Base-by-base conservation (phyloP, 1,140 invertebrate species). In the Drosophila serrata region DNA sequence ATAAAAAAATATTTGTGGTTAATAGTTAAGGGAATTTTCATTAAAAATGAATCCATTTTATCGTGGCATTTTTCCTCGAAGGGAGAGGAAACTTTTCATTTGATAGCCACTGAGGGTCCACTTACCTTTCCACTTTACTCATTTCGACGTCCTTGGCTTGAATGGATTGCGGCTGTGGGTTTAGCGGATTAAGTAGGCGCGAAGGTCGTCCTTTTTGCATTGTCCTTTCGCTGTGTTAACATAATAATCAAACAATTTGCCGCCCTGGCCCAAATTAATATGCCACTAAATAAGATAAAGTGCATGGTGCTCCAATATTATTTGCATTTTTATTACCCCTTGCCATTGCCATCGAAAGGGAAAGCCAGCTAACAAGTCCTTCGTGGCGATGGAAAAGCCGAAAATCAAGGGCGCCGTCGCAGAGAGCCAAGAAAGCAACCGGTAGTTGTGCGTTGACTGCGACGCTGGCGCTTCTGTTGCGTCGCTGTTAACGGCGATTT, bases 251-350 rank as follows among this genome's bases (percentile, higher is more conserved):
- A 81, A 65, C 76, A 64, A 84, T 69, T 58, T 72, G 73, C 55
- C 79, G 73, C 78, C 70, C 53, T 43, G 60, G 63, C 39, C 35
- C 56, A 67, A 69, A 87, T 75, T 75, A 82, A 87, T 78, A 63
- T 61, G 79, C 75, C 70, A 72, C 75, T 87, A 86, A 86, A 86
- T 82, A 88, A 86, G 84, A 86, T 82, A 88, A 88, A 86, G 53
- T 86, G 79, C 79, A 82, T 79, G 82, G 69, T 40, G 45, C 79
- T 75, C 58, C 73, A 59, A 78, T 75, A 74, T 58, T 67, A 86
- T 86, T 86, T 86, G 79, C 82, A 86, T 88, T 86, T 86, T 82
- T 68, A 72, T 79, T 58, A 49, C 55, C 74, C 46, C 60, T 74
- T 42, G 46, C 13, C 51, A 35, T 17, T 43, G 40, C 29, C 24